Evolutionary conservation across 1,140 invertebrate genomes (phyloP).

Genomic region (Laupala kohalensis): DNA sequence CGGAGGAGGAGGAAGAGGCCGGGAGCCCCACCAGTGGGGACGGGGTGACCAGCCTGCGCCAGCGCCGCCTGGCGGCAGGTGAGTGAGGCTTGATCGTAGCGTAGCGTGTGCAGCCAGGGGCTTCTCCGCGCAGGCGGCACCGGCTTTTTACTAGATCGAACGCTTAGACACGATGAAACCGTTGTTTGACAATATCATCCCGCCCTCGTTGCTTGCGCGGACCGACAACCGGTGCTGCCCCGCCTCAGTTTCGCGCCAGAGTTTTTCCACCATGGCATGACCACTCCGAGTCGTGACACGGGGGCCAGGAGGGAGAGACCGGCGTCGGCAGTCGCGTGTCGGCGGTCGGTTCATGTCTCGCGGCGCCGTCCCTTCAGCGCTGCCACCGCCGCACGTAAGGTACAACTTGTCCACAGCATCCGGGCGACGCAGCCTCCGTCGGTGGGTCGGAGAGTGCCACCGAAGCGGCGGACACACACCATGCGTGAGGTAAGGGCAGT

Average conservation of each 20-base stretch:
- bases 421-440: background rate
- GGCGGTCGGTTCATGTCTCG: too few relatives aligned
- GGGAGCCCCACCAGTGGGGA: conserved; percentile 34
- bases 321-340: background rate
- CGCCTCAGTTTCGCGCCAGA: conserved; percentile 5
- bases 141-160: background rate
- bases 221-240: background rate
- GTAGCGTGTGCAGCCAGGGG: background rate
- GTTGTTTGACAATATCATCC: background rate
- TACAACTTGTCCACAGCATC: background rate
- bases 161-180: background rate
- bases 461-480: too few relatives aligned
- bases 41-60: conserved; percentile 31
- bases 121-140: background rate
- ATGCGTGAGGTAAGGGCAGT: background rate
- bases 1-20: conserved; percentile 38
- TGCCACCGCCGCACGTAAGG: background rate
- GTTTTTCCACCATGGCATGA: conserved; percentile 13
- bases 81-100: conserved; percentile 10
- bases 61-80: conserved; percentile 22
- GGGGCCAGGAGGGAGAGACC: background rate
- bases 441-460: too few relatives aligned
- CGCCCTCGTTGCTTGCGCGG: background rate
- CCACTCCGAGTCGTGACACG: background rate
- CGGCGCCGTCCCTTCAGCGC: background rate